These are phyloP conservation scores for cattle (Bos taurus) DNA, from an alignment of 2,113 vertebrate genomes.

Conservation along the genomic window ARS-UCD2.0 NC_037330.1:5757001-5757500, in stretches of 20 bases:
- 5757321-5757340: not conserved
- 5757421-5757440: not conserved
- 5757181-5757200: not conserved
- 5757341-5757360: not conserved
- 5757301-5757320: not conserved
- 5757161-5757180: not conserved
- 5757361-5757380: not conserved
- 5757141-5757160: accelerated
- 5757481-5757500: accelerated
- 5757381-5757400: not conserved
- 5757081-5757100: not conserved
- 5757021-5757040: not conserved
- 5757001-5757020: not conserved
- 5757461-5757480: not conserved
- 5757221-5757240: not conserved
- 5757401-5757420: not conserved
- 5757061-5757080: not conserved
- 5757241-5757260: not conserved
- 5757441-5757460: not conserved
- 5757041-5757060: not conserved
- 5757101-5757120: not conserved
- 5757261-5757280: not conserved
- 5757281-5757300: not conserved
- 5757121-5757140: accelerated
- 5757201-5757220: not conserved